These are phyloP conservation scores for Erebia epiphron DNA, from an alignment of 2,888 invertebrate genomes.

Conservation along the genomic window DNA sequence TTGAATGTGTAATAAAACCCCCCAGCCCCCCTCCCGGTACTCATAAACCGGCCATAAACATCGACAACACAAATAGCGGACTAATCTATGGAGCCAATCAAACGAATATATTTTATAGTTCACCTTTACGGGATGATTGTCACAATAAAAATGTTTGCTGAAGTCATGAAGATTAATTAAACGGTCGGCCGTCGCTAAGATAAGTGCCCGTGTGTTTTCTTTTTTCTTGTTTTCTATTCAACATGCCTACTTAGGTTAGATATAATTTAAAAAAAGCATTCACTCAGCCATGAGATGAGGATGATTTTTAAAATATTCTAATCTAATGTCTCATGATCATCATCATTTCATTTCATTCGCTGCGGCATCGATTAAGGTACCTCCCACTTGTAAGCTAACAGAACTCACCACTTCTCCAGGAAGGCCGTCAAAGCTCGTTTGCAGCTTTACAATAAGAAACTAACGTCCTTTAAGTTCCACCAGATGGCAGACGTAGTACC, in stretches of 20 bases:
- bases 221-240: not conserved
- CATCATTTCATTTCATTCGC: no score
- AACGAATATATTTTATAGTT: slow-evolving; percentile 65
- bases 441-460: slow-evolving; percentile 45
- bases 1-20: slow-evolving; percentile 76
- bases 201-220: not conserved
- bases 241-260: not conserved
- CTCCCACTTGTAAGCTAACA: no score
- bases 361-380: no score
- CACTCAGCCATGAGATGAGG: no score
- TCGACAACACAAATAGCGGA: slow-evolving; percentile 76
- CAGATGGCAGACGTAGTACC: slow-evolving; percentile 66
- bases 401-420: no score
- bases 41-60: slow-evolving; percentile 79
- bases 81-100: slow-evolving; percentile 74
- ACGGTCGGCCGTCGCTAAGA: not conserved
- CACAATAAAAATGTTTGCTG: slow-evolving; percentile 75
- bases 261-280: no score
- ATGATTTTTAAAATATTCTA: no score
- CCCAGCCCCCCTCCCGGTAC: slow-evolving; percentile 47
- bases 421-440: not conserved
- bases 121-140: slow-evolving; percentile 62
- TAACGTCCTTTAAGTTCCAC: slow-evolving; percentile 47
- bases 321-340: no score
- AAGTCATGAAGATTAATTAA: slow-evolving; percentile 50